Conservation (phyloP, 2,113 vertebrate species). For the Centropus bengalensis region DNA sequence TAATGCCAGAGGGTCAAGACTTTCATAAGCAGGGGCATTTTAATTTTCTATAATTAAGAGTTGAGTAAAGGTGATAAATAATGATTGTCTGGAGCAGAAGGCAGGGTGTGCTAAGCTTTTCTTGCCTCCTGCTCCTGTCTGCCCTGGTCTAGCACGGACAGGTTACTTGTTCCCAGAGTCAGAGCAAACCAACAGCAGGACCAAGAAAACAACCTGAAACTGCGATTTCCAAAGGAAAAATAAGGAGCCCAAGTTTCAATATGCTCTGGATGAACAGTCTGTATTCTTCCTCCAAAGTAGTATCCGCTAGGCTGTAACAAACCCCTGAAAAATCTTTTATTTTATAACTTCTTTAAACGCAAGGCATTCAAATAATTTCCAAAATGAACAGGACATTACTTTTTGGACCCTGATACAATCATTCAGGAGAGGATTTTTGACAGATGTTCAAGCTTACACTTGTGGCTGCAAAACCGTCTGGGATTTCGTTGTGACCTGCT, state of each 20-base stretch:
- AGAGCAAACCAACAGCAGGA: not conserved
- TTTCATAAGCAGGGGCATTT: not conserved
- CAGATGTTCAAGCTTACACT: not conserved
- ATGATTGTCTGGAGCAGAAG: not conserved
- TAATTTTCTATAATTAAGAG: not conserved
- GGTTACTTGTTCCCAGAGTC: not conserved
- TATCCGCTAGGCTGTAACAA: not conserved
- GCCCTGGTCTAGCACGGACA: not conserved
- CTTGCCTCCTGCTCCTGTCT: slow-evolving; percentile 26
- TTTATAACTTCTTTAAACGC: not conserved
- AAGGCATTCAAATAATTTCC: not conserved
- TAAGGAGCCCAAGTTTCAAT: not conserved
- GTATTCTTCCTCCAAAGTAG: not conserved
- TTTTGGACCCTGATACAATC: not conserved
- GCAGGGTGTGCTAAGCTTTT: not conserved
- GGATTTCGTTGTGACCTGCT: not conserved
- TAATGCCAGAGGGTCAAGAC: not conserved
- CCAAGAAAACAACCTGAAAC: not conserved
- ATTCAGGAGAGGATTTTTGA: not conserved
- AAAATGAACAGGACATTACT: not conserved
- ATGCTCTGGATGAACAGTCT: not conserved
- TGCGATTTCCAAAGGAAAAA: not conserved
- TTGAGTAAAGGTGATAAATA: slow-evolving; percentile 10
- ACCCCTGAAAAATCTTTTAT: not conserved
- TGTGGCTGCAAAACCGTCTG: not conserved